Evolutionary conservation across 2,888 invertebrate species (phyloP), one percentile per base, ranked within the genome.

Genomic region (Ditylenchus weischeri): DNA sequence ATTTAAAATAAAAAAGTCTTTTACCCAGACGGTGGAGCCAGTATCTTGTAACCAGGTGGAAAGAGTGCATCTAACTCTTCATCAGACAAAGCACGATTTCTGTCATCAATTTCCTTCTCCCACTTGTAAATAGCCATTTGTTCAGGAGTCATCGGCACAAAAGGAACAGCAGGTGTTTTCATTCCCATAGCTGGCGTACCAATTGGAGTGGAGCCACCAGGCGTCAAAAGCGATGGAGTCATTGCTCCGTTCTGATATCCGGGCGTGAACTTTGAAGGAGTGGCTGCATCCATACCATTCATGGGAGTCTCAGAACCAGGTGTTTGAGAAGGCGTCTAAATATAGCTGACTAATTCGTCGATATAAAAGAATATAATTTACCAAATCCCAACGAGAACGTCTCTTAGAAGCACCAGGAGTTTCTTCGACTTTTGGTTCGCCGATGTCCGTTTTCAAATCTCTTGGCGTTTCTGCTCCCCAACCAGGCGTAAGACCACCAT

Each of bases 61-160:
- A 99, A 95, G 88, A 99, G 90, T 72, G 92, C 88, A 84, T 99
- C 96, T 66, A 98, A 86, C 84, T 98, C 98, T 83, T 99, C 98
- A 81, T 98, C 98, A 0, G 92, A 90, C 78, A 94, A 89, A 0
- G 95, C 95, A 74, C 95, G 87, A 85, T 98, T 98, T 68, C 98
- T 88, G 84, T 98, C 96, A 82, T 99, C 98, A 69, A 98, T 95
- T 86, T 98, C 98, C 79, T 93, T 70, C 64, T 75, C 77, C 61
- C 69, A 66, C 38, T 71, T 69, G 63, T 70, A 76, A 18, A 70
- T 93, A 85, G 98, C 96, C 72, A 96, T 86, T 84, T 98, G 98
- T 84, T 99, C 98, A 0, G 98, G 98, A 0, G 98, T 99, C 96
- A 98, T 98, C 18, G 93, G 77, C 10, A 77, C 91, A 71, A 95